phyloP scores from a whole-genome alignment of 2,113 vertebrate genomes.

The Rana temporaria region DNA sequence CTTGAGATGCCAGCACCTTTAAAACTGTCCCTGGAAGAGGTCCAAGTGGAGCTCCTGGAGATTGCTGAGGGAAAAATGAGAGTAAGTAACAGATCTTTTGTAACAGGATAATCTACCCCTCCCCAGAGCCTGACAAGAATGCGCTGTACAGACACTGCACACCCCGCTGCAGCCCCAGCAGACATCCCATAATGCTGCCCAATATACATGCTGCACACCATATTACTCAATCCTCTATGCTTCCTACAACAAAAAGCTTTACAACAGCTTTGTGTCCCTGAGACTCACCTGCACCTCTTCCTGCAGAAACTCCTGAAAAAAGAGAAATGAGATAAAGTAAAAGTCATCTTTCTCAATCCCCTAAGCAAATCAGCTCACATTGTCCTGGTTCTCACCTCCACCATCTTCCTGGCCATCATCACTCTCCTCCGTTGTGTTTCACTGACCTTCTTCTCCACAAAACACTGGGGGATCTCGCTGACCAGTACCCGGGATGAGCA shows the following conservation, averaged over 20 bases:
- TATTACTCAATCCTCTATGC: no score
- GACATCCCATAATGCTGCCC: no score
- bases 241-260: neutral
- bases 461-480: conserved; percentile 87
- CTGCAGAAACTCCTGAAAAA: conserved; percentile 86
- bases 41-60: conserved; percentile 80
- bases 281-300: conserved; percentile 90
- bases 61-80: conserved; percentile 73
- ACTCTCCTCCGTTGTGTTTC: conserved; percentile 85
- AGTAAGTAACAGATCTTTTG: neutral
- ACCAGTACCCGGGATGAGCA: conserved; percentile 75
- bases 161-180: neutral
- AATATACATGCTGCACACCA: no score
- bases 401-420: conserved; percentile 82
- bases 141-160: neutral
- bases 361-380: conserved; percentile 2
- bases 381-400: conserved; percentile 79
- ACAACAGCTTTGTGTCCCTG: neutral
- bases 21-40: conserved; percentile 86
- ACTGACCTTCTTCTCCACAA: conserved; percentile 89
- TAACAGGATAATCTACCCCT: neutral
- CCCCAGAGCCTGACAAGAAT: neutral
- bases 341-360: conserved; percentile 7
- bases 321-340: conserved; percentile 57
- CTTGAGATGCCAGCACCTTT: conserved; percentile 93